Percentiles rank a stretch among this genome's conserved stretches.
Evolutionary conservation across 2,113 vertebrate species (phyloP).

Genomic region (Xenopus tropicalis): DNA sequence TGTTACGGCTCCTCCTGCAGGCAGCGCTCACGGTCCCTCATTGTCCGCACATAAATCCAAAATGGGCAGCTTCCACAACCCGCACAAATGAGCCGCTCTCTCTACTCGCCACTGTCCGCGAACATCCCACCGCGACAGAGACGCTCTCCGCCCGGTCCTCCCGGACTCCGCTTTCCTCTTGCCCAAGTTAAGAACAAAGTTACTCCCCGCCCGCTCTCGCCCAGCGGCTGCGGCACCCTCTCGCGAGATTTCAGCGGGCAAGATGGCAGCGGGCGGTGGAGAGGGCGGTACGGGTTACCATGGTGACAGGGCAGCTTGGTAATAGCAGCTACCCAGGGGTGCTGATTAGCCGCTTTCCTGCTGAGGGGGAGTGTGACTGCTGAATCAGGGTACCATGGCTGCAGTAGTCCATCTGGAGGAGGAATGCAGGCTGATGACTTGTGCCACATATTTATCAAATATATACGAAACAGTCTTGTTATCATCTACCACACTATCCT

Average conservation of each 20-base stretch:
- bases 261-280: constrained; percentile 18
- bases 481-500: no score
- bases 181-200: constrained; percentile 42
- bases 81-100: not conserved
- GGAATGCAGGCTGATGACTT: no score
- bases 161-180: not conserved
- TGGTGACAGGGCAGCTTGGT: constrained; percentile 4
- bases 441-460: no score
- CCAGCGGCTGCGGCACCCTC: constrained; percentile 17
- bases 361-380: no score
- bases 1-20: constrained; percentile 30
- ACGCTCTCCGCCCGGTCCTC: constrained; percentile 7
- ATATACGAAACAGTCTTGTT: no score
- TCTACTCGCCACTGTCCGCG: not conserved
- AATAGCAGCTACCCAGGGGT: no score
- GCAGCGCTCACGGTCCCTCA: constrained; percentile 17
- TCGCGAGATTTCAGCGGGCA: constrained; percentile 34
- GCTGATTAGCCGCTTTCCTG: no score
- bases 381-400: no score
- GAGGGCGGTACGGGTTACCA: constrained; percentile 23
- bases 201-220: constrained; percentile 30
- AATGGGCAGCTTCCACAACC: not conserved
- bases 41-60: constrained; percentile 19
- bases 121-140: not conserved
- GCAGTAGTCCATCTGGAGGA: no score